These are phyloP conservation scores for Stramonita haemastoma DNA, from an alignment of 2,888 invertebrate genomes.

Conservation along the genomic window DNA sequence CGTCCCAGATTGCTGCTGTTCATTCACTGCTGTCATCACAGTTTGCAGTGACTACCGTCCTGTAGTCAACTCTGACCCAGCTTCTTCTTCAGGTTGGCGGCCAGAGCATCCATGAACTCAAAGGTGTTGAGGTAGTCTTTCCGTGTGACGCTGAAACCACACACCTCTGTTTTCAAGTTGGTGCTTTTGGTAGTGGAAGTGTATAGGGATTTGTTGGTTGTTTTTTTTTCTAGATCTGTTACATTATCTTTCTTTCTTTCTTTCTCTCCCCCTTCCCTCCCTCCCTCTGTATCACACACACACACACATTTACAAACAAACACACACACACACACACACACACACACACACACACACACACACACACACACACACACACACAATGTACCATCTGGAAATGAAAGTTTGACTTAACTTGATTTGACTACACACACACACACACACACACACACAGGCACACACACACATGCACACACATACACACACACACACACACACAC, in stretches of 20 bases:
- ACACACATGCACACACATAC: neutral
- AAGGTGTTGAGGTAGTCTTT: slow-evolving; percentile 97
- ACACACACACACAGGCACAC: neutral
- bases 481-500: neutral
- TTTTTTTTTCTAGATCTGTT: too few relatives aligned
- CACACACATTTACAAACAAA: neutral
- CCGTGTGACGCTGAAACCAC: slow-evolving; percentile 80
- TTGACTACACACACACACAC: neutral
- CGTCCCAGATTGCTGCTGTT: neutral
- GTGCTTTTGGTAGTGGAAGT: too few relatives aligned
- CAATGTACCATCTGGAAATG: too few relatives aligned
- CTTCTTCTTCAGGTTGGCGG: slow-evolving; percentile 85
- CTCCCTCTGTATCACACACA: neutral
- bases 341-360: slow-evolving; percentile 1
- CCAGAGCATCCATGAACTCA: slow-evolving; percentile 96
- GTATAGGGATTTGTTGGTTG: too few relatives aligned
- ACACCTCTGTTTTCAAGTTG: too few relatives aligned
- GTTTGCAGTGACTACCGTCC: slow-evolving; percentile 3
- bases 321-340: neutral
- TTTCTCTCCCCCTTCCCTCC: too few relatives aligned
- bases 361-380: neutral
- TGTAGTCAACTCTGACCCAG: slow-evolving; percentile 65
- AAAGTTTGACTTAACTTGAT: too few relatives aligned
- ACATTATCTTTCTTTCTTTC: too few relatives aligned
- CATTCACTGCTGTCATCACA: neutral